Evolutionary conservation across 2,113 vertebrate species (phyloP).

Genomic region (Parus major): DNA sequence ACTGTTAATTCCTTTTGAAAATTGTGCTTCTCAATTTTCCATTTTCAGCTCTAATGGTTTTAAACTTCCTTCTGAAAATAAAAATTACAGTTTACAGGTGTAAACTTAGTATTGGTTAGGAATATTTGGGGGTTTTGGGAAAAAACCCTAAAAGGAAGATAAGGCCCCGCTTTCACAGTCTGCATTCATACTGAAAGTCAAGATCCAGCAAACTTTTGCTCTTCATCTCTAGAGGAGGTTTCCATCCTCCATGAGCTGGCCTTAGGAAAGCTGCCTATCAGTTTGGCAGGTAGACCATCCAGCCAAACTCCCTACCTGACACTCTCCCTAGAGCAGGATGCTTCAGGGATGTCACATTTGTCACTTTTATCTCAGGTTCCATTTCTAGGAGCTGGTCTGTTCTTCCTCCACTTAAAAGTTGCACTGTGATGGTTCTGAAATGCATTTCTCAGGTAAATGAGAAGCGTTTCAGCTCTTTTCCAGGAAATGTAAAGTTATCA

Average conservation of each 20-base stretch:
- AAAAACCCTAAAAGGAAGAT: neutral
- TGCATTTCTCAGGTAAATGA: neutral
- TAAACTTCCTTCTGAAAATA: neutral
- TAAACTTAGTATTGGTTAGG: neutral
- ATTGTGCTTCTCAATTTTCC: neutral
- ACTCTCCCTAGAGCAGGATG: neutral
- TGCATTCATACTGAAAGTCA: neutral
- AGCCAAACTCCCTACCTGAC: neutral
- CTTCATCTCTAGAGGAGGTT: neutral
- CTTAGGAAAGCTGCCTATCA: neutral
- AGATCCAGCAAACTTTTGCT: neutral
- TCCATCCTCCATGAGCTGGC: neutral
- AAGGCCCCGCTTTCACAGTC: neutral
- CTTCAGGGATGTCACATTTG: neutral
- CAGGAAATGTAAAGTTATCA: neutral
- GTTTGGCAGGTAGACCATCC: neutral
- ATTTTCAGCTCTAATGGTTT: neutral
- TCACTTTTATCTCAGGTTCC: neutral
- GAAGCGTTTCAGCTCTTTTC: neutral
- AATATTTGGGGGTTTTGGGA: neutral
- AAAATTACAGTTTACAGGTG: neutral
- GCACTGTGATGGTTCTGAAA: neutral
- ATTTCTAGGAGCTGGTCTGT: neutral
- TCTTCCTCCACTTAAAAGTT: neutral
- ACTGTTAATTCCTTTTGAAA: constrained; percentile 22